Conservation (phyloP, 1,140 invertebrate genomes). For the Drosophila subobscura region DNA sequence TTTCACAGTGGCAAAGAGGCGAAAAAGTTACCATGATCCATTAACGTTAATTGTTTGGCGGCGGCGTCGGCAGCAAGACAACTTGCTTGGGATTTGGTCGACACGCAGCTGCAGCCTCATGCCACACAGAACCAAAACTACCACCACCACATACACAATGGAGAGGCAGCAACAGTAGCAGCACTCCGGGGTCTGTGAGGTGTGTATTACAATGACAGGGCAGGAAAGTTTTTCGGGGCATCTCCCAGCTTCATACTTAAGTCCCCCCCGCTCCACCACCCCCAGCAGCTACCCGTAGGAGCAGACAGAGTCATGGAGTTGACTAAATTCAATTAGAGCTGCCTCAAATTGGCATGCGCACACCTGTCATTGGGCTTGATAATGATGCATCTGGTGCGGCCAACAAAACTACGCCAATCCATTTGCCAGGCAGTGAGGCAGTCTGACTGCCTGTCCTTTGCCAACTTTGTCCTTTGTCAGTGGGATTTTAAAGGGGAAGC, state of each 20-base stretch:
- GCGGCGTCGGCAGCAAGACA: constrained; percentile 53
- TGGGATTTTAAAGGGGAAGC: constrained; percentile 39
- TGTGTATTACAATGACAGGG: constrained; percentile 80
- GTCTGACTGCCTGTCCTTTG: not conserved
- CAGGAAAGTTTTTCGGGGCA: constrained; percentile 63
- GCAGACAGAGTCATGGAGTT: constrained; percentile 61
- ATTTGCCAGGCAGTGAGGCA: constrained; percentile 35
- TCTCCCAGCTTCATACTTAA: not conserved
- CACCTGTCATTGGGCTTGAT: constrained; percentile 78
- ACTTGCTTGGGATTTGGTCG: constrained; percentile 72
- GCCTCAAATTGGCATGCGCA: constrained; percentile 76
- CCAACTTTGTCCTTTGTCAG: constrained; percentile 59
- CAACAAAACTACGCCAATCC: constrained; percentile 61
- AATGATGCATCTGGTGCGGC: constrained; percentile 77
- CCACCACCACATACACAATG: constrained; percentile 45
- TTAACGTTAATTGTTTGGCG: constrained; percentile 82
- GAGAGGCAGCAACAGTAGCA: constrained; percentile 6
- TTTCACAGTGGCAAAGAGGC: constrained; percentile 77
- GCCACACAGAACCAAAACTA: constrained; percentile 11
- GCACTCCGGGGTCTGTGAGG: constrained; percentile 46
- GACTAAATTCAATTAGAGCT: constrained; percentile 79
- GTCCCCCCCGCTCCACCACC: constrained; percentile 7
- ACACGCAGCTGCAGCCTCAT: constrained; percentile 58
- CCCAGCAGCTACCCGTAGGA: constrained; percentile 21
- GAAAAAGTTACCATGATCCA: constrained; percentile 82